phyloP scores from a whole-genome alignment of 2,888 invertebrate genomes.

The Ypsolopha sequella region DNA sequence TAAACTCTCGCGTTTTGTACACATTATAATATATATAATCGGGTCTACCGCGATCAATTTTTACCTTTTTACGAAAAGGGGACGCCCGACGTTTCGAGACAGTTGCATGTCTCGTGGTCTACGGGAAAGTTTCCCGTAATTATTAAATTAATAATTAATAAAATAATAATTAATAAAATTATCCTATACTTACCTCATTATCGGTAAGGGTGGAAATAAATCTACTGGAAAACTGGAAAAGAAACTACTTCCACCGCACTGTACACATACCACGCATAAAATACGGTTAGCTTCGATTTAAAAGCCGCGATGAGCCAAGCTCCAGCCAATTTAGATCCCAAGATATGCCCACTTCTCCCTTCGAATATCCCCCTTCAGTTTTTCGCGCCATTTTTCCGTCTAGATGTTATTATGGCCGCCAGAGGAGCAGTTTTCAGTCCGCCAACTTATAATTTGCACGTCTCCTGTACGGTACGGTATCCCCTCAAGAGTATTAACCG shows the following conservation, averaged over 20 bases:
- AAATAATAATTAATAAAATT: no score
- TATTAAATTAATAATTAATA: no score
- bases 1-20: no score
- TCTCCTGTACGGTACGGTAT: constrained; percentile 2
- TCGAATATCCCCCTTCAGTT: constrained; percentile 16
- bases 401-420: constrained; percentile 59
- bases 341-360: constrained; percentile 17
- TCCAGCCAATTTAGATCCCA: constrained; percentile 28
- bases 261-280: neutral
- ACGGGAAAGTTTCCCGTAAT: no score
- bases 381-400: constrained; percentile 47
- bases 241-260: no score
- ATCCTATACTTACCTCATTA: neutral
- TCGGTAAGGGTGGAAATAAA: no score
- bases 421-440: constrained; percentile 50
- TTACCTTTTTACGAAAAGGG: no score
- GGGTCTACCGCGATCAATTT: no score
- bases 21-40: no score
- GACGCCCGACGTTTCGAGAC: no score
- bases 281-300: neutral
- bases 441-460: constrained; percentile 54
- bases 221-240: no score
- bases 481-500: neutral
- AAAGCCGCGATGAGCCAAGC: constrained; percentile 12
- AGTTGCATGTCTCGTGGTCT: no score